phyloP scores from a whole-genome alignment of 2,888 invertebrate species.

The Oligia strigilis region DNA sequence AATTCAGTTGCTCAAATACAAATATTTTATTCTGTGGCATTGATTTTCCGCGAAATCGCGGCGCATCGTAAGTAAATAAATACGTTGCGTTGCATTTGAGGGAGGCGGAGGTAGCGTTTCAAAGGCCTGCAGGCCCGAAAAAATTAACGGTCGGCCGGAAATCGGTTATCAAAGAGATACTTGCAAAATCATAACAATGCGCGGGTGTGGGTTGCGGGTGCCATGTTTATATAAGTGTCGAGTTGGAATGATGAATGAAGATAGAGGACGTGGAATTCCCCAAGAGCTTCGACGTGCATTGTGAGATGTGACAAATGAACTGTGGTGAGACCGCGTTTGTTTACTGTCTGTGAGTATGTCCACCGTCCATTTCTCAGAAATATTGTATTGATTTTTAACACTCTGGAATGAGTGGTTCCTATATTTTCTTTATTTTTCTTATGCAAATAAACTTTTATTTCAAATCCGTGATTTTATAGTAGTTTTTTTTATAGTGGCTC shows the following conservation, averaged over 20 bases:
- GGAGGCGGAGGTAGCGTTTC: too few relatives aligned
- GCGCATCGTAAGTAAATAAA: too few relatives aligned
- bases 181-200: slow-evolving; percentile 2
- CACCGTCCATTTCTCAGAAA: neutral
- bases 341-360: neutral
- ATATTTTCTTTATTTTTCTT: neutral
- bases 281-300: slow-evolving; percentile 4
- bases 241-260: slow-evolving; percentile 21
- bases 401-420: neutral
- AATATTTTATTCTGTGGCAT: too few relatives aligned
- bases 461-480: neutral
- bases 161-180: neutral
- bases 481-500: neutral
- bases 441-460: neutral
- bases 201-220: neutral
- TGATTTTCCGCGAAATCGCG: too few relatives aligned
- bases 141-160: neutral
- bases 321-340: neutral
- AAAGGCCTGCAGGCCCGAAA: too few relatives aligned
- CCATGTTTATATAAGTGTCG: neutral
- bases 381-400: neutral
- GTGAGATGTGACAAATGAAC: slow-evolving; percentile 4
- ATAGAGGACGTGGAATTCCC: neutral
- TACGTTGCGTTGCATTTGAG: too few relatives aligned
- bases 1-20: too few relatives aligned